Conservation (phyloP, 2,113 vertebrate species). For the Calidris pygmaea region DNA sequence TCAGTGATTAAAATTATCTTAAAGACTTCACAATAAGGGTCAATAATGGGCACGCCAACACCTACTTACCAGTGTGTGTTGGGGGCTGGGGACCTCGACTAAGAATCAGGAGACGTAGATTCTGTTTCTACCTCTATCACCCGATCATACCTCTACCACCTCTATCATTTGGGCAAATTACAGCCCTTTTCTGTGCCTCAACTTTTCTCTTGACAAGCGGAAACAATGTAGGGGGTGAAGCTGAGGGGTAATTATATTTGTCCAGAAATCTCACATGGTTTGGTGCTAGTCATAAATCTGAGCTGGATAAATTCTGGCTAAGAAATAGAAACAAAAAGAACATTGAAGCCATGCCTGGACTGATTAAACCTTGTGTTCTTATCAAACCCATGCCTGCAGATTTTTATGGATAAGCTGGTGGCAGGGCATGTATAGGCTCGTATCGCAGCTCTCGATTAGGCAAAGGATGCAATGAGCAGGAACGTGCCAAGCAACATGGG, state of each 20-base stretch:
- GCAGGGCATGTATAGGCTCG: background rate
- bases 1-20: background rate
- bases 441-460: background rate
- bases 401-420: background rate
- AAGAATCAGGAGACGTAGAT: background rate
- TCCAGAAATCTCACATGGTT: background rate
- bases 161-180: background rate
- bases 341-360: background rate
- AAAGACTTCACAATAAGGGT: background rate
- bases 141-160: too few species aligned
- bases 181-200: background rate
- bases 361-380: background rate
- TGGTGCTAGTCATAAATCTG: background rate
- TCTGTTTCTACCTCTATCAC: background rate
- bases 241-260: background rate
- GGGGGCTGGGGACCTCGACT: background rate
- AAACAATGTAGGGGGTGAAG: background rate
- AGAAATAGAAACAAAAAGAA: background rate
- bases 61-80: background rate
- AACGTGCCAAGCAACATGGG: background rate
- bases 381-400: background rate
- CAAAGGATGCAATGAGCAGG: background rate
- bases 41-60: background rate
- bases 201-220: background rate
- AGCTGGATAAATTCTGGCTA: background rate